Conservation (phyloP, 1,140 invertebrate genomes). For the Drosophila trapezifrons region DNA sequence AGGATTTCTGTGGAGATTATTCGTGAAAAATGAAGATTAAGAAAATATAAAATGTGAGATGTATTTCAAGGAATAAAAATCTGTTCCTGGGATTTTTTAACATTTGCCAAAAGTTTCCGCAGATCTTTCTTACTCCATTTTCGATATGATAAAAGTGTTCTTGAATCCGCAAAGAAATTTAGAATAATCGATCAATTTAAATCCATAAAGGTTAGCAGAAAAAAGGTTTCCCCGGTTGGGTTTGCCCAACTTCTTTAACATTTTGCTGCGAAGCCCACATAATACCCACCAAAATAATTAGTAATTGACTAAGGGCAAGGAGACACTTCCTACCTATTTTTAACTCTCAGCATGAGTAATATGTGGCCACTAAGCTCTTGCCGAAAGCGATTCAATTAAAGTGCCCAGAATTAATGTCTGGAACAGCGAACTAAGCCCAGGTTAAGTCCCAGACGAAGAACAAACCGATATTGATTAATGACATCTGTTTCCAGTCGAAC, state of each 20-base stretch:
- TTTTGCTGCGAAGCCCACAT: conserved; percentile 3
- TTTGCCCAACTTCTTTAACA: not conserved
- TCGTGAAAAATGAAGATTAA: conserved; percentile 7
- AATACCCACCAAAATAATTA: conserved; percentile 34
- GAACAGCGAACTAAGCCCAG: conserved; percentile 24
- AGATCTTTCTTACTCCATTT: too few species aligned
- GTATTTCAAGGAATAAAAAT: too few species aligned
- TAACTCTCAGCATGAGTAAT: conserved; percentile 41
- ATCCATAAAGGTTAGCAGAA: not conserved
- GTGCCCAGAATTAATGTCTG: conserved; percentile 34
- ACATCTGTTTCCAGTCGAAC: conserved; percentile 28
- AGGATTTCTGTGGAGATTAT: not conserved
- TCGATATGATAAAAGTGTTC: not conserved
- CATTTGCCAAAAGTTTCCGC: too few species aligned
- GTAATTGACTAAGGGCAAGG: conserved; percentile 30
- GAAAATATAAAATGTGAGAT: too few species aligned
- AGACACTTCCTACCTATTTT: conserved; percentile 30
- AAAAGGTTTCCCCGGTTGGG: not conserved
- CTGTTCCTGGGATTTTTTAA: too few species aligned
- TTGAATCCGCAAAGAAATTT: not conserved
- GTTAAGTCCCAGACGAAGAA: conserved; percentile 1
- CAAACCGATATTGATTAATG: conserved; percentile 42
- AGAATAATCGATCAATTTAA: not conserved
- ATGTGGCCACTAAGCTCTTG: conserved; percentile 1
- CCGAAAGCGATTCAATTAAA: conserved; percentile 37